phyloP scores from a whole-genome alignment of 2,797 vertebrate species.

The Aplochiton taeniatus region DNA sequence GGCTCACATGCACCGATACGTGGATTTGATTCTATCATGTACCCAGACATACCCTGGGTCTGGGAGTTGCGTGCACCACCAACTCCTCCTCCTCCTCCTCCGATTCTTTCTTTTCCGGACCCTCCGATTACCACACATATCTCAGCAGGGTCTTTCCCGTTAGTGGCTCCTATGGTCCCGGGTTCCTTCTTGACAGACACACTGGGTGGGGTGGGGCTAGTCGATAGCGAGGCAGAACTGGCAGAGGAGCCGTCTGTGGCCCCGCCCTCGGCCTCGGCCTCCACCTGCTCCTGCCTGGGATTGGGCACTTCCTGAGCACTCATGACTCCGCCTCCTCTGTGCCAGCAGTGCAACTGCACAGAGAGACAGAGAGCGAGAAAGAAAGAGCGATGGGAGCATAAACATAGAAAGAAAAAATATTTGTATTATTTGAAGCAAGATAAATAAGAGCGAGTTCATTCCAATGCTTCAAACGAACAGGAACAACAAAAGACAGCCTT shows the following conservation, averaged over 20 bases:
- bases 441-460: neutral
- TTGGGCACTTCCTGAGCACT: constrained; percentile 74
- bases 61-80: constrained; percentile 88
- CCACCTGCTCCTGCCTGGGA: constrained; percentile 63
- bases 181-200: constrained; percentile 90
- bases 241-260: constrained; percentile 41
- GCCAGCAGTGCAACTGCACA: constrained; percentile 54
- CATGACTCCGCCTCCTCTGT: constrained; percentile 73
- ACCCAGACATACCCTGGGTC: constrained; percentile 83
- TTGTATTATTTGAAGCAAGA: neutral
- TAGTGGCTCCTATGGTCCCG: constrained; percentile 84
- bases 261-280: constrained; percentile 47
- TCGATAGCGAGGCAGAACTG: constrained; percentile 28
- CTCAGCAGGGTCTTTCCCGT: constrained; percentile 88
- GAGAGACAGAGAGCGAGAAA: constrained; percentile 14
- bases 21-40: no score
- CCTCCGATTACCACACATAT: constrained; percentile 95
- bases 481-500: no score
- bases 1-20: no score
- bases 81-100: constrained; percentile 47
- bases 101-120: constrained; percentile 57
- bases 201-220: constrained; percentile 43
- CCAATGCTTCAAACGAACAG: no score
- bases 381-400: constrained; percentile 12
- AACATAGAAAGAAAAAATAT: neutral